A percentile compares a stretch with the other conserved stretches of the same genome.
phyloP scores from a whole-genome alignment of 2,888 invertebrate genomes.

The Dyspetes luteomarginatus region DNA sequence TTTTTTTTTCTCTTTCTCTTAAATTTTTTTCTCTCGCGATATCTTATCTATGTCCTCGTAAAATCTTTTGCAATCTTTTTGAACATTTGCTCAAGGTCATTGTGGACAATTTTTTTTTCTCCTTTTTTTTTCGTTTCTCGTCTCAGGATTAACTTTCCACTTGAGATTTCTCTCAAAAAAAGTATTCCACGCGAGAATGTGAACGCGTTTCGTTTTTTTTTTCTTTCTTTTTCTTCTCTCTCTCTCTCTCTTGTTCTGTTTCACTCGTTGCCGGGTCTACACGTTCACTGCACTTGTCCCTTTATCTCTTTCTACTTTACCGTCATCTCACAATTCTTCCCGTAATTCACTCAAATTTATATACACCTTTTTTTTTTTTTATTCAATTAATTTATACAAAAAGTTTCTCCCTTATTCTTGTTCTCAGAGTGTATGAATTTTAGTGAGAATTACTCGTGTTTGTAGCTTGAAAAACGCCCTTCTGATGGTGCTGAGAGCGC shows the following conservation, averaged over 20 bases:
- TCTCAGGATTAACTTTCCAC: slow-evolving; percentile 44
- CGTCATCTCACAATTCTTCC: neutral
- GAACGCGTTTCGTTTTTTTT: slow-evolving; percentile 22
- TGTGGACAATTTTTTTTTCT: slow-evolving; percentile 3
- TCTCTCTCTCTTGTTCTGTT: neutral
- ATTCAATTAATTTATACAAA: neutral
- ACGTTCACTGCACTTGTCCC: slow-evolving; percentile 21
- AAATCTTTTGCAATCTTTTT: slow-evolving; percentile 33
- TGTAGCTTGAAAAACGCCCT: slow-evolving; percentile 58
- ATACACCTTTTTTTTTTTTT: neutral
- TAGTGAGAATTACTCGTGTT: slow-evolving; percentile 8
- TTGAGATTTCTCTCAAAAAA: slow-evolving; percentile 15
- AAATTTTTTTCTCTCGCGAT: slow-evolving; percentile 10
- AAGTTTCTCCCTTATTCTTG: neutral
- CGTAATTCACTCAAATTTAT: neutral
- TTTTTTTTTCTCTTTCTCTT: neutral
- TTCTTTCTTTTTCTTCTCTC: neutral
- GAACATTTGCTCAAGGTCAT: slow-evolving; percentile 44
- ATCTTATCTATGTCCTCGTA: slow-evolving; percentile 40
- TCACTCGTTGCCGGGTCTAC: slow-evolving; percentile 1
- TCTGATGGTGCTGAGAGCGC: slow-evolving; percentile 24
- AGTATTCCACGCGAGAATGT: slow-evolving; percentile 27
- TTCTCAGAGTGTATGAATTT: neutral
- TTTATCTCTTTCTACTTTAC: neutral
- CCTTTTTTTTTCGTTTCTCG: neutral